phyloP scores from a whole-genome alignment of 2,797 vertebrate species.

The Champsocephalus esox region DNA sequence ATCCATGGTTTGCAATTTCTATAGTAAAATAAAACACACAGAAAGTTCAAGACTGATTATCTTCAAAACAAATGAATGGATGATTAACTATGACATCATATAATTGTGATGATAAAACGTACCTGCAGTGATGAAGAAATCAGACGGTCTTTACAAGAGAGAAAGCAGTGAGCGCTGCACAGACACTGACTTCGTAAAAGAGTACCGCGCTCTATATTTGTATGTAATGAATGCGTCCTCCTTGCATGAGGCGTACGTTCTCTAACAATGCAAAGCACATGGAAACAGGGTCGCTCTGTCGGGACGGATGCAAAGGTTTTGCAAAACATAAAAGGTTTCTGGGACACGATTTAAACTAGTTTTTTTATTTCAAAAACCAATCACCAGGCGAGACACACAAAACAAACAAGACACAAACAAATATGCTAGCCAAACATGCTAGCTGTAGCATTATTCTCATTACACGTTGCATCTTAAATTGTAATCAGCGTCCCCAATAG shows the following conservation, averaged over 20 bases:
- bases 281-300: slow-evolving; percentile 7
- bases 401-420: too few relatives aligned
- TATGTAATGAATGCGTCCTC: too few relatives aligned
- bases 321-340: slow-evolving; percentile 23
- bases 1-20: slow-evolving; percentile 14
- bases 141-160: not conserved
- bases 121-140: not conserved
- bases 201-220: not conserved
- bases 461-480: not conserved
- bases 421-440: not conserved
- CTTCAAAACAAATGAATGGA: not conserved
- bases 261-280: slow-evolving; percentile 58
- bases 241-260: not conserved
- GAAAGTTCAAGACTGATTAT: not conserved
- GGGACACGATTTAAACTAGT: not conserved
- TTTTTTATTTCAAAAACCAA: slow-evolving; percentile 31
- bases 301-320: slow-evolving; percentile 33
- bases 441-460: not conserved
- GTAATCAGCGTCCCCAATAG: not conserved
- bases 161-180: not conserved
- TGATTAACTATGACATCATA: too few relatives aligned
- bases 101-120: not conserved
- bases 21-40: not conserved
- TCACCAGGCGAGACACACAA: not conserved
- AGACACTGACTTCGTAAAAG: not conserved